Conservation (phyloP, 1,140 invertebrate species). For the Drosophila takahashii region DNA sequence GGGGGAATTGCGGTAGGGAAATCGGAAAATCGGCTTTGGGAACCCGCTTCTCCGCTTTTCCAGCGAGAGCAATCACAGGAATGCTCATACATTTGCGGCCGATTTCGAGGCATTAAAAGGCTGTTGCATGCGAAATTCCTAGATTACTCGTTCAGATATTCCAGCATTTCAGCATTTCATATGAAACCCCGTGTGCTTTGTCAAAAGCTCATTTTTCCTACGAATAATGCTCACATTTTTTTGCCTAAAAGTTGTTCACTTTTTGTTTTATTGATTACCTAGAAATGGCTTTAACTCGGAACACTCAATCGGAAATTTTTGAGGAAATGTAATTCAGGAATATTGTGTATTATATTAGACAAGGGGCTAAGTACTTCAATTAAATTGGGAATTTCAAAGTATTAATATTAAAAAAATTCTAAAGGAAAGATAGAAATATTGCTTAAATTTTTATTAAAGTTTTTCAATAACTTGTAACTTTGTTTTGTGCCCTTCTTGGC, state of each 20-base stretch:
- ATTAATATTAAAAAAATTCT: too few species aligned
- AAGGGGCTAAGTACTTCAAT: background rate
- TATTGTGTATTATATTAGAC: background rate
- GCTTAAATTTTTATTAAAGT: too few species aligned
- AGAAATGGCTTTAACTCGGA: background rate
- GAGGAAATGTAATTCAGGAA: background rate
- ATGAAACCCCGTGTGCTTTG: background rate
- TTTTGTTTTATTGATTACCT: background rate
- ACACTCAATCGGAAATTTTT: background rate
- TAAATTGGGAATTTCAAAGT: too few species aligned
- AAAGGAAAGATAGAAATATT: too few species aligned
- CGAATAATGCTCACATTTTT: background rate
- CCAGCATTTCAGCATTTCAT: too few species aligned
- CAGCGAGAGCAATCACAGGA: slow-evolving; percentile 1
- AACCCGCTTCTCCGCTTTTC: background rate
- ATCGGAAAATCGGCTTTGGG: slow-evolving; percentile 24
- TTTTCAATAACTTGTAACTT: background rate
- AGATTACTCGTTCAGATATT: slow-evolving; percentile 1
- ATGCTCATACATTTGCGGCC: slow-evolving; percentile 1
- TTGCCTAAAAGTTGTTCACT: background rate
- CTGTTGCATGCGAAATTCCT: slow-evolving; percentile 2
- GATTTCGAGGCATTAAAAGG: slow-evolving; percentile 17
- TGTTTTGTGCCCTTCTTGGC: background rate
- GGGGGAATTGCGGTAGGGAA: background rate
- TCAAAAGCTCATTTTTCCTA: background rate